Conservation (phyloP, 1,140 invertebrate species). For the Diploscapter pachys region DNA sequence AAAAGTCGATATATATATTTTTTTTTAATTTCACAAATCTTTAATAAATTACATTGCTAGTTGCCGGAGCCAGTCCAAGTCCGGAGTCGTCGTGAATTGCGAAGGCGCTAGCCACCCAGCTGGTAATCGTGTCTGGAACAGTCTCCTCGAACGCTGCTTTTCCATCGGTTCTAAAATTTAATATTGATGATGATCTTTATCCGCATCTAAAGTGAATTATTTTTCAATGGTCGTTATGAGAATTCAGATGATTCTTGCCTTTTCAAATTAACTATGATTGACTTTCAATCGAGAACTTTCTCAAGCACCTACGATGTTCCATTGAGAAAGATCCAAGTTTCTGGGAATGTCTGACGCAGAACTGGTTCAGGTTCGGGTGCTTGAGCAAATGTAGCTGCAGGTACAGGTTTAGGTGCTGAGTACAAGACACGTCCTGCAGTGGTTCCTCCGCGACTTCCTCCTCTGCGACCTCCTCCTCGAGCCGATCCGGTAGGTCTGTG, state of each 20-base stretch:
- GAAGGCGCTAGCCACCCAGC: constrained; percentile 87
- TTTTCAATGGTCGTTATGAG: not conserved
- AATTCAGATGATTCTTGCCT: not conserved
- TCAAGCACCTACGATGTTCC: not conserved
- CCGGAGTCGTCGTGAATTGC: constrained; percentile 78
- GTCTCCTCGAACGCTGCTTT: constrained; percentile 61
- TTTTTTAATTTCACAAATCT: not conserved
- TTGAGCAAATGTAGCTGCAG: constrained; percentile 13
- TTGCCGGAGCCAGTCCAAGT: constrained; percentile 72
- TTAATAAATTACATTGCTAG: not conserved
- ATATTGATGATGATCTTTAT: constrained; percentile 7
- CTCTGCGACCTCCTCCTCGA: not conserved
- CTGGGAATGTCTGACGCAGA: constrained; percentile 40
- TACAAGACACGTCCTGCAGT: no score
- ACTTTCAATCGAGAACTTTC: not conserved
- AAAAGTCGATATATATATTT: constrained; percentile 61
- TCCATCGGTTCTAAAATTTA: constrained; percentile 60
- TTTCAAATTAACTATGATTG: not conserved
- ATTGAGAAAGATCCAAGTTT: constrained; percentile 43
- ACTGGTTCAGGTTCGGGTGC: constrained; percentile 3
- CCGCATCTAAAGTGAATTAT: not conserved
- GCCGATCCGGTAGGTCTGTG: no score
- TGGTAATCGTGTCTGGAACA: constrained; percentile 84
- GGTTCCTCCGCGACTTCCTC: constrained; percentile 1
- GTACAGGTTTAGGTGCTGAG: not conserved